Evolutionary conservation across 2,888 invertebrate species (phyloP).

Genomic region (Lymantria monacha): DNA sequence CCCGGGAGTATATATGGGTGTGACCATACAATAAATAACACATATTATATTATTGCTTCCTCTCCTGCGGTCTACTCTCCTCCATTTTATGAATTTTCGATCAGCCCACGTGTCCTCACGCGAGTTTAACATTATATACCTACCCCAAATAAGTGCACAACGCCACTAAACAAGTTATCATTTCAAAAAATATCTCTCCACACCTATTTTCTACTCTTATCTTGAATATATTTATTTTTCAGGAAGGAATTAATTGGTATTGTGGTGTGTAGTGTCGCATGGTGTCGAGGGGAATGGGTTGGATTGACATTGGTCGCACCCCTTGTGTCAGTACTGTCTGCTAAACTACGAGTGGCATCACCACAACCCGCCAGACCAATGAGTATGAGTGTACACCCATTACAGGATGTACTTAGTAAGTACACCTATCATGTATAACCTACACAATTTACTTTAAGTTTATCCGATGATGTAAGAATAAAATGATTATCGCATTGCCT

Average conservation of each 20-base stretch:
- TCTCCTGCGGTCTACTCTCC: no score
- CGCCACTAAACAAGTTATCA: no score
- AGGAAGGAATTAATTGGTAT: slow-evolving; percentile 73
- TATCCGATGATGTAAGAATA: not conserved
- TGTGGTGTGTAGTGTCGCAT: slow-evolving; percentile 82
- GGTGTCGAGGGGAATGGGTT: slow-evolving; percentile 85
- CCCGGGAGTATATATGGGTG: no score
- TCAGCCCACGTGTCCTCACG: no score
- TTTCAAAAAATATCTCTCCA: no score
- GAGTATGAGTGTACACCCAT: slow-evolving; percentile 29
- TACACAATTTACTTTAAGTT: not conserved
- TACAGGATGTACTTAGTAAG: slow-evolving; percentile 50
- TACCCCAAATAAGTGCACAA: no score
- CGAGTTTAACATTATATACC: no score
- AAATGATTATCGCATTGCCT: not conserved
- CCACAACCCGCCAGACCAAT: slow-evolving; percentile 29
- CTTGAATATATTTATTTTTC: slow-evolving; percentile 11
- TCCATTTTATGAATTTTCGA: no score
- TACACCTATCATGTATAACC: not conserved
- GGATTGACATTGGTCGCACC: slow-evolving; percentile 83
- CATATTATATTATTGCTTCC: no score
- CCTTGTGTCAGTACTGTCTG: slow-evolving; percentile 68
- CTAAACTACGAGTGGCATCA: slow-evolving; percentile 65
- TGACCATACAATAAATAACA: no score
- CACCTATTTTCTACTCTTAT: no score